Conservation (phyloP, 2,888 invertebrate genomes). For the Empis livida region DNA sequence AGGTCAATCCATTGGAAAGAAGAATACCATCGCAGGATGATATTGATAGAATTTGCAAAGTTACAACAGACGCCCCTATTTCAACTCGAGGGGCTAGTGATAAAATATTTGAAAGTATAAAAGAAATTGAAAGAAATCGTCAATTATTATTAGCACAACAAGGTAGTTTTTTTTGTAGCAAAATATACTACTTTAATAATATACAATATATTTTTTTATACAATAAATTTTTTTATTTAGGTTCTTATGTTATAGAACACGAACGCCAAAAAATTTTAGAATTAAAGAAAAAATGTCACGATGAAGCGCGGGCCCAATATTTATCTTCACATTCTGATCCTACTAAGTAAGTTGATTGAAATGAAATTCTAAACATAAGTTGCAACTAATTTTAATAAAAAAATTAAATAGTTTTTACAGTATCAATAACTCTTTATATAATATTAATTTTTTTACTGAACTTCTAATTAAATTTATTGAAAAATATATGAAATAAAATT, state of each 20-base stretch:
- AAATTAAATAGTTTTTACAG: no score
- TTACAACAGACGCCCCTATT: conserved; percentile 72
- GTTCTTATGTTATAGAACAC: conserved; percentile 83
- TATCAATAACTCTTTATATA: no score
- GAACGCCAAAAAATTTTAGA: conserved; percentile 78
- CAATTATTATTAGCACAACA: conserved; percentile 78
- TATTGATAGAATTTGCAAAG: conserved; percentile 75
- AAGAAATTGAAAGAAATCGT: conserved; percentile 80
- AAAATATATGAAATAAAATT: no score
- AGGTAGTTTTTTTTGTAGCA: conserved; percentile 44
- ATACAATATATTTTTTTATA: no score
- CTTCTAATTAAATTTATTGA: no score
- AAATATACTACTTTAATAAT: no score
- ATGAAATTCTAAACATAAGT: no score
- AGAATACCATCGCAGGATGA: conserved; percentile 68
- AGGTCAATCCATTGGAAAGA: conserved; percentile 33
- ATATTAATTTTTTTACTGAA: no score
- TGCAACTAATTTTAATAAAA: no score
- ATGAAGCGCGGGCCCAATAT: conserved; percentile 83
- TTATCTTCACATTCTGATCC: conserved; percentile 33
- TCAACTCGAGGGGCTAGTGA: conserved; percentile 55
- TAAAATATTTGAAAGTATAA: conserved; percentile 71
- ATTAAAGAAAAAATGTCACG: conserved; percentile 71
- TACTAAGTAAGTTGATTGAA: no score
- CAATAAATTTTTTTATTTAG: no score